Evolutionary conservation across 1,140 invertebrate species (phyloP).

Genomic region (Panagrolaimus sp.): DNA sequence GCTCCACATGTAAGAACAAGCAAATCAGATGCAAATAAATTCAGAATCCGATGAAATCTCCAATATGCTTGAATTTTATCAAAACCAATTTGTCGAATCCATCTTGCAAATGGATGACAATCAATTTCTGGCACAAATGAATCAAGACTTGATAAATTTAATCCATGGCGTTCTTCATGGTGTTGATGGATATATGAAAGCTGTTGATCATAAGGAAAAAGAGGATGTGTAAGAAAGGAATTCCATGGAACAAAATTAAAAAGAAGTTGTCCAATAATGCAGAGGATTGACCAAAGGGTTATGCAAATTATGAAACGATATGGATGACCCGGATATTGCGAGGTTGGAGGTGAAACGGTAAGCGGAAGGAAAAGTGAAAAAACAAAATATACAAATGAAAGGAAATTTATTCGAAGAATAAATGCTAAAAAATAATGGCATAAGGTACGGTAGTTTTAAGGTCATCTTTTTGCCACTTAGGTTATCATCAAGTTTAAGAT

Average conservation of each 20-base stretch:
- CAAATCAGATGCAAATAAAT: conserved; percentile 5
- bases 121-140: neutral
- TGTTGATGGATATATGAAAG: neutral
- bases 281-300: conserved; percentile 17
- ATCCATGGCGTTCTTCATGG: neutral
- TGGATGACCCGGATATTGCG: conserved; percentile 23
- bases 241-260: conserved; percentile 26
- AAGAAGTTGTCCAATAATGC: conserved; percentile 19
- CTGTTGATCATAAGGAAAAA: neutral
- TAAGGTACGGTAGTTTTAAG: neutral
- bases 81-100: conserved; percentile 13
- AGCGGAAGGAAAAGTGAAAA: conserved; percentile 25
- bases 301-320: conserved; percentile 21
- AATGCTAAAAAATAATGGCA: conserved; percentile 23
- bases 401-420: conserved; percentile 23
- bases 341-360: conserved; percentile 19
- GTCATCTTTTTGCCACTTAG: neutral
- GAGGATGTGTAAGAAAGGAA: neutral
- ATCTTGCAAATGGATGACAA: conserved; percentile 23
- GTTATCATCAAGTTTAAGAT: too few species aligned
- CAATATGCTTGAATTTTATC: conserved; percentile 23
- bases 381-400: conserved; percentile 26
- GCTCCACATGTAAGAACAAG: neutral
- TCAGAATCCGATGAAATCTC: conserved; percentile 18
- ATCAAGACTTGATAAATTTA: conserved; percentile 1